Percentiles rank a stretch among this genome's conserved stretches.
Evolutionary conservation across 2,888 invertebrate genomes (phyloP).

Genomic region (Tinea pellionella): DNA sequence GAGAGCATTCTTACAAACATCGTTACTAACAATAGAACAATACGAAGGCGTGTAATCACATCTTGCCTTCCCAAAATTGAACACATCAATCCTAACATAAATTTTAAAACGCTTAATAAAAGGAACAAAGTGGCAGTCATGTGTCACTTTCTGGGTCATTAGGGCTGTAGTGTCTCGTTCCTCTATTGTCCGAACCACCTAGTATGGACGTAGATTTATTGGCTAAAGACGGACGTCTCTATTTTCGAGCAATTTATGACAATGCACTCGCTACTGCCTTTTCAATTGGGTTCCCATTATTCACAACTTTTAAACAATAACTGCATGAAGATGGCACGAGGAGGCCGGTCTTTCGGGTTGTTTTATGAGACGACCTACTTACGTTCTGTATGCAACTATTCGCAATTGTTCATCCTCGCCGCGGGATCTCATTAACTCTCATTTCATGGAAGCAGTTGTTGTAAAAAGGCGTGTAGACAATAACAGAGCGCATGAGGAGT

Average conservation of each 20-base stretch:
- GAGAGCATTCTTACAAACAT: not conserved
- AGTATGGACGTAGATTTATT: slow-evolving; percentile 12
- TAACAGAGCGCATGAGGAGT: not conserved
- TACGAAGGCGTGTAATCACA: slow-evolving; percentile 7
- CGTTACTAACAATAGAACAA: slow-evolving; percentile 7
- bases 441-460: slow-evolving; percentile 12
- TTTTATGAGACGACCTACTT: slow-evolving; percentile 6
- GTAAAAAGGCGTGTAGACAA: slow-evolving; percentile 10
- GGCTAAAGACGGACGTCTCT: slow-evolving; percentile 14
- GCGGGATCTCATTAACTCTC: slow-evolving; percentile 11
- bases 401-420: slow-evolving; percentile 3
- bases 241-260: slow-evolving; percentile 14
- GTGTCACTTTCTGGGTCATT: slow-evolving; percentile 33
- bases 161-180: slow-evolving; percentile 20
- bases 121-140: slow-evolving; percentile 29
- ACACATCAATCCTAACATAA: slow-evolving; percentile 15
- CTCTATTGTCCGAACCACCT: slow-evolving; percentile 12
- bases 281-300: slow-evolving; percentile 11
- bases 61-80: not conserved
- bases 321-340: not conserved
- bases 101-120: slow-evolving; percentile 18
- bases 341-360: not conserved
- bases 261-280: slow-evolving; percentile 11
- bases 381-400: slow-evolving; percentile 2
- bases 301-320: slow-evolving; percentile 7